Conservation (phyloP, 2,888 invertebrate genomes). For the Eristalis intricaria region DNA sequence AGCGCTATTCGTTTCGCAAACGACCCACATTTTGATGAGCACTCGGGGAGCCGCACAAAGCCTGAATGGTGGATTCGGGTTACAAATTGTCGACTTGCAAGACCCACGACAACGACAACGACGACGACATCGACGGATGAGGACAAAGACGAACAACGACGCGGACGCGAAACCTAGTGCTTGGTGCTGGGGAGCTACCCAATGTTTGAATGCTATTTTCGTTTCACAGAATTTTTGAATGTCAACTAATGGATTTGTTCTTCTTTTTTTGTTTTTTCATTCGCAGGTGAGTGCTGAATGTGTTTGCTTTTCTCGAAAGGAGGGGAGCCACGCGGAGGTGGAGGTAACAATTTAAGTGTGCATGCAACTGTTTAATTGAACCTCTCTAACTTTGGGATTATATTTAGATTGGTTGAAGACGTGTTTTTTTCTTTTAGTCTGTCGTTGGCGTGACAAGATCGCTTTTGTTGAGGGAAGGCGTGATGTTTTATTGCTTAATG, state of each 20-base stretch:
- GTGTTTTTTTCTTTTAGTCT: background rate
- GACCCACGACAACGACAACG: background rate
- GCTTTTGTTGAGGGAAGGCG: background rate
- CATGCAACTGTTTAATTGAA: background rate
- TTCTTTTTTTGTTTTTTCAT: conserved; percentile 17
- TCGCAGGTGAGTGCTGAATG: conserved; percentile 53
- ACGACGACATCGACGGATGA: background rate
- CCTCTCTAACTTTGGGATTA: background rate
- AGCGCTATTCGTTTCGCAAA: conserved; percentile 35
- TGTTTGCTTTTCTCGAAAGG: background rate
- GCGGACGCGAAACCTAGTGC: background rate
- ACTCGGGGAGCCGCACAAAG: background rate
- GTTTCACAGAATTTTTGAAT: conserved; percentile 20
- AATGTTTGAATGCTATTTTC: background rate
- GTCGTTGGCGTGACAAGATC: background rate
- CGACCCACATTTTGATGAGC: conserved; percentile 17
- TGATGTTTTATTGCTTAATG: background rate
- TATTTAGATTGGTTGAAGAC: background rate
- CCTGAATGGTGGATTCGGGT: conserved; percentile 30
- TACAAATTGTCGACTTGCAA: background rate
- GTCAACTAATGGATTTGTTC: conserved; percentile 30
- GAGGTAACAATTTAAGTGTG: background rate
- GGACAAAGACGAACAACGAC: background rate
- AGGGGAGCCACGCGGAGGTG: background rate
- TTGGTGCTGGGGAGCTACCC: background rate